These are phyloP conservation scores for Drosophila rufa DNA, from an alignment of 1,140 invertebrate genomes.

Conservation along the genomic window DNA sequence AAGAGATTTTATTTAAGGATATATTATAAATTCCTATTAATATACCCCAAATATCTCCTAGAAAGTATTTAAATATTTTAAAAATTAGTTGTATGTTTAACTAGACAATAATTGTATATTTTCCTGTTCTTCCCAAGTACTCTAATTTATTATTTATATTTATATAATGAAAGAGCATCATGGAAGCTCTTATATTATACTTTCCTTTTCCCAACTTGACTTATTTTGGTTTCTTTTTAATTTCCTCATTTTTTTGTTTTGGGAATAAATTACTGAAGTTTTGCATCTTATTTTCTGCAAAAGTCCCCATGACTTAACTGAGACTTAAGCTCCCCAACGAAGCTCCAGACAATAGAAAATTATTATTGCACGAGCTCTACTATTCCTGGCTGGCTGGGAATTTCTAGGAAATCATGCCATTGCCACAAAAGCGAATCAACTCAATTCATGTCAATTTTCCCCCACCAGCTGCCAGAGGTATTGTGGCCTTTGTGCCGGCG, in stretches of 20 bases:
- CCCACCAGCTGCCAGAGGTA: conserved; percentile 20
- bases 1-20: no score
- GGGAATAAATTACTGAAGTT: conserved; percentile 38
- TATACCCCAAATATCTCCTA: not conserved
- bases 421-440: conserved; percentile 41
- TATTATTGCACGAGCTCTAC: conserved; percentile 11
- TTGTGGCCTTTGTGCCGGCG: conserved; percentile 34
- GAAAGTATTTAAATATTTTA: not conserved
- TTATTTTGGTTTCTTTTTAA: conserved; percentile 31
- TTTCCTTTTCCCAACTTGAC: not conserved
- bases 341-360: conserved; percentile 22
- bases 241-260: conserved; percentile 2
- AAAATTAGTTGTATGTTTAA: not conserved
- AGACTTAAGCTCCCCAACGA: conserved; percentile 21
- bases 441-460: conserved; percentile 55
- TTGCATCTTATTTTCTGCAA: conserved; percentile 26
- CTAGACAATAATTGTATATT: not conserved
- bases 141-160: not conserved
- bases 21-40: not conserved
- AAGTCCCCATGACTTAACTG: not conserved
- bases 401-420: conserved; percentile 28
- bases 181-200: not conserved
- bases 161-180: not conserved
- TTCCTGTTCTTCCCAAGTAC: not conserved
- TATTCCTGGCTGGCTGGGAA: not conserved